Evolutionary conservation across 2,797 vertebrate genomes (phyloP), one percentile per base, ranked within the genome.

Genomic region (Eutrigla gurnardus): DNA sequence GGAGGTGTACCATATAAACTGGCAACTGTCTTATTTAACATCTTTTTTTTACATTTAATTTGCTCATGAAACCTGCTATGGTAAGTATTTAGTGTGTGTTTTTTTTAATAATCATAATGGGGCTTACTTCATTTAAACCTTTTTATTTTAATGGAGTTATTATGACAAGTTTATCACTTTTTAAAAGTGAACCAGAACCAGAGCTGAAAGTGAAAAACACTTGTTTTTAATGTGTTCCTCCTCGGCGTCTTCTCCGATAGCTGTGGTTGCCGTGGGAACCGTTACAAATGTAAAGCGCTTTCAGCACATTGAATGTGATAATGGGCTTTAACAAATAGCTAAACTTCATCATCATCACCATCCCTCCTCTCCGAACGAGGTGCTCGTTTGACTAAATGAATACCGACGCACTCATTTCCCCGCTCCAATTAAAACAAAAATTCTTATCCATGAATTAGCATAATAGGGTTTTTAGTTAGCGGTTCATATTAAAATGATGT

Each of bases 301-400:
- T 65, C 67, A 77, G 54, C 25, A 84, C 73, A 59, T 15, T 59
- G 57, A 67, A 60, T 65, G 65, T 78, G 63, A 83, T 78, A 85
- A 87, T 73, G 43, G 64, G 61, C 58, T 76, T 60, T 63, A 25
- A 77, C 57, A 73, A 73, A 70, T 49, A 25, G 25, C 25, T 25
- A 83, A 58, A 70, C 71, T 73, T 75, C 17, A 54, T 81, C 35
- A 77, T 80, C 50, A 53, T 65, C 65, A 59, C 60, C 32, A 25
- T 68, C 66, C 58, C 40, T 77, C 65, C n/a, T 49, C 69, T 76
- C 64, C 73, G 81, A 70, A 82, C 78, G 25, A 82, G 55, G 67
- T 70, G 61, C 63, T 55, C 73, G 73, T 81, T 81, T 65, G 53
- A 74, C 75, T 73, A 84, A 80, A 84, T 82, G 70, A 84, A 65